Conservation (phyloP, 2,888 invertebrate species). For the Harpagoxenus sublaevis region DNA sequence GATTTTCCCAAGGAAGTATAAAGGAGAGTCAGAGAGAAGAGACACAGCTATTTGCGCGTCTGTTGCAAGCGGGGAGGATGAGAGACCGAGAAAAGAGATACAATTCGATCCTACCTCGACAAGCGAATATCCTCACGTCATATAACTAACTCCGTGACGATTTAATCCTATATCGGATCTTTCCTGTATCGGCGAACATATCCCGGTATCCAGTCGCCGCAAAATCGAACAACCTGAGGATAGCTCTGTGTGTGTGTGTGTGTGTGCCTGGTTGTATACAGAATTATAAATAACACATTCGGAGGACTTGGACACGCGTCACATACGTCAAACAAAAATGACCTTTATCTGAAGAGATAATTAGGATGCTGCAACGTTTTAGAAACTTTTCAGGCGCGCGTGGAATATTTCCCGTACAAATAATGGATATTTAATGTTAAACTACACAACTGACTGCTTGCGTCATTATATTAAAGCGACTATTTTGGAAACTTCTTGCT, state of each 20-base stretch:
- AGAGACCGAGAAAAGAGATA: constrained; percentile 38
- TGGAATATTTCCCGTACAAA: not conserved
- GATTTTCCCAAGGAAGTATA: constrained; percentile 58
- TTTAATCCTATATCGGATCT: constrained; percentile 58
- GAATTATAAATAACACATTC: constrained; percentile 19
- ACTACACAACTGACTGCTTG: not conserved
- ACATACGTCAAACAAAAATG: not conserved
- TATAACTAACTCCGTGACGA: constrained; percentile 61
- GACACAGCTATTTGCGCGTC: constrained; percentile 28
- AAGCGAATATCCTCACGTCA: constrained; percentile 25
- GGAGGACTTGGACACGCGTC: not conserved
- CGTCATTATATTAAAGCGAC: not conserved
- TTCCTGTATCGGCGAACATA: constrained; percentile 22
- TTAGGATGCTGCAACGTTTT: not conserved
- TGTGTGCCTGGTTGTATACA: not conserved
- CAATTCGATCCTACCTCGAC: constrained; percentile 65
- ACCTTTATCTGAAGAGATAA: not conserved
- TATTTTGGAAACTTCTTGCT: not conserved
- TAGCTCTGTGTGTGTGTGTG: not conserved
- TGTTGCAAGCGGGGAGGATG: not conserved
- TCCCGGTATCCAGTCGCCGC: not conserved
- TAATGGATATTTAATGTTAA: not conserved
- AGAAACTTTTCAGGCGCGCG: not conserved
- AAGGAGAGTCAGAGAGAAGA: not conserved
- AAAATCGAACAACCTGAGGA: constrained; percentile 18